phyloP scores from a whole-genome alignment of 1,140 invertebrate genomes.

The Riptortus pedestris region DNA sequence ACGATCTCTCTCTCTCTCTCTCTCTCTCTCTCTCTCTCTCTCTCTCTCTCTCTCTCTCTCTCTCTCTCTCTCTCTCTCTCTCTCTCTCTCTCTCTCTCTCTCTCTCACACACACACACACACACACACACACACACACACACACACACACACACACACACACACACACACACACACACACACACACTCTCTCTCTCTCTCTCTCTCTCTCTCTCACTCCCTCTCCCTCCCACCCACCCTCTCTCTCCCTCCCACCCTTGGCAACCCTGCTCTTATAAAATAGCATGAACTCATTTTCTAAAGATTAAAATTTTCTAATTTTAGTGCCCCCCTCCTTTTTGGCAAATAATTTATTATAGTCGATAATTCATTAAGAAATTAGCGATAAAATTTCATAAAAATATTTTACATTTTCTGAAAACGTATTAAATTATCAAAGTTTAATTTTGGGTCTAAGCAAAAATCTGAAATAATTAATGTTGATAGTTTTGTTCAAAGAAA shows the following conservation, averaged over 20 bases:
- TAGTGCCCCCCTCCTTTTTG: too few relatives aligned
- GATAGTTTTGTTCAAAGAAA: too few relatives aligned
- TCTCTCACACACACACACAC: neutral
- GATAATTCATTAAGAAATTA: too few relatives aligned
- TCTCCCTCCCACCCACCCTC: neutral
- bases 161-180: neutral
- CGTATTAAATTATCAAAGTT: too few relatives aligned
- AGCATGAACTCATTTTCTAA: too few relatives aligned
- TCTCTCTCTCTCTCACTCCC: conserved; percentile 9
- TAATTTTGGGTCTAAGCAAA: too few relatives aligned
- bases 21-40: conserved; percentile 6
- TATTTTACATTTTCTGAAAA: too few relatives aligned
- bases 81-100: conserved; percentile 15
- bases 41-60: conserved; percentile 11
- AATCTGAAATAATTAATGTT: too few relatives aligned
- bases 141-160: neutral
- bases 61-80: conserved; percentile 11
- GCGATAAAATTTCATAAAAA: too few relatives aligned
- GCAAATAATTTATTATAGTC: too few relatives aligned
- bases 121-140: neutral
- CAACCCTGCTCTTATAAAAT: too few relatives aligned
- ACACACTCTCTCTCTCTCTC: conserved; percentile 3
- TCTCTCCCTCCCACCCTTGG: neutral
- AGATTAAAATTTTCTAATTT: too few relatives aligned
- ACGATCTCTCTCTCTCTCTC: neutral